A percentile compares a stretch with the other conserved stretches of the same genome.
Evolutionary conservation across 2,113 vertebrate genomes (phyloP).

Genomic region (Rattus rattus): DNA sequence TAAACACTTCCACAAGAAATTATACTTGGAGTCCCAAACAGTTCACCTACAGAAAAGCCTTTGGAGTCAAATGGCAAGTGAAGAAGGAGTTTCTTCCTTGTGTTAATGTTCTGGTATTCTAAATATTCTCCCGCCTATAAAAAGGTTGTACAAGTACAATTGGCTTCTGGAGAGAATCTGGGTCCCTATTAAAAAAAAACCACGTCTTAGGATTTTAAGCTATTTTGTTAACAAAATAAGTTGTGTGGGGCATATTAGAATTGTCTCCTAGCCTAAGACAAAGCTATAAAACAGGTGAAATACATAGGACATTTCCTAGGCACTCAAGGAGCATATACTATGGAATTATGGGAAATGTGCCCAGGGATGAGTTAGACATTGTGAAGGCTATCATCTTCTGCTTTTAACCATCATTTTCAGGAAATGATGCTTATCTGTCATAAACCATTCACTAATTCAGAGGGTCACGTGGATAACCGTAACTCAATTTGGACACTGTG

Average conservation of each 20-base stretch:
- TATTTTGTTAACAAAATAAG: slow-evolving; percentile 18
- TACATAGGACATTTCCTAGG: not conserved
- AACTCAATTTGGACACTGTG: not conserved
- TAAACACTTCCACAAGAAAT: slow-evolving; percentile 38
- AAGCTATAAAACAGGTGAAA: not conserved
- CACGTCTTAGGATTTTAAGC: not conserved
- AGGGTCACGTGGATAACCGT: not conserved
- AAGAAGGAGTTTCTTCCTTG: not conserved
- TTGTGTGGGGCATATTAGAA: not conserved
- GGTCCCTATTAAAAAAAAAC: not conserved
- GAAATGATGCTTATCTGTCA: not conserved
- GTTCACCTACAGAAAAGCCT: slow-evolving; percentile 12
- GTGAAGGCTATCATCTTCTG: not conserved
- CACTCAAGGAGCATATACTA: not conserved
- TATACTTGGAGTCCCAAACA: not conserved
- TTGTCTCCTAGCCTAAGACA: not conserved
- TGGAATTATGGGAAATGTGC: not conserved
- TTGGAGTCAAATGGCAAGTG: not conserved
- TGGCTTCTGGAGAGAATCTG: not conserved
- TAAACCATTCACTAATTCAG: not conserved
- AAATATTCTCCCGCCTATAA: not conserved
- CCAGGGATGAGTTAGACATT: not conserved
- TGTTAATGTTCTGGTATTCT: not conserved
- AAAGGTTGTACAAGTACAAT: not conserved
- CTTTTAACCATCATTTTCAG: slow-evolving; percentile 34